Percentiles rank a stretch among this genome's conserved stretches.
Conservation (phyloP, 92 coral and sea anemone genomes). For the Bergia sp. region DNA sequence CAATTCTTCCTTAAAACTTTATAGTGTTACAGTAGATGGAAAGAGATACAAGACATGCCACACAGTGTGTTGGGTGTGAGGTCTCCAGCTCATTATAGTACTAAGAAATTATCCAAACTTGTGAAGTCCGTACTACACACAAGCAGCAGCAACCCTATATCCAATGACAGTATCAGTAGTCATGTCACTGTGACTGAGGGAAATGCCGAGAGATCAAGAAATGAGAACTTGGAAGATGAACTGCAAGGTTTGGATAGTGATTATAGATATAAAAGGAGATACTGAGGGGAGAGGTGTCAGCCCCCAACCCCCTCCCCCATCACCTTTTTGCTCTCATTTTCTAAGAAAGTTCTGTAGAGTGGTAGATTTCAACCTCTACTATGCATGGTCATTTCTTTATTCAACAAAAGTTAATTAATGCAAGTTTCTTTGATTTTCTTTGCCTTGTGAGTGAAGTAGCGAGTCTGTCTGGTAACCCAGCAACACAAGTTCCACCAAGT, state of each 20-base stretch:
- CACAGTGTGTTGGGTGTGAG: slow-evolving; percentile 20
- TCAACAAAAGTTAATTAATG: no score
- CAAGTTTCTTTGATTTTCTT: no score
- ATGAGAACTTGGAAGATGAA: background rate
- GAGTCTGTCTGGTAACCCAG: no score
- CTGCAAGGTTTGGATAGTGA: background rate
- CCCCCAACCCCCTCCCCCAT: no score
- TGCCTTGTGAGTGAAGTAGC: no score
- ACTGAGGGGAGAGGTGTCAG: no score
- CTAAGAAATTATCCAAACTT: slow-evolving; percentile 57
- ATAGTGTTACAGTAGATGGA: slow-evolving; percentile 93
- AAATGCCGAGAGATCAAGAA: background rate
- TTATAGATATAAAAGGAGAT: no score
- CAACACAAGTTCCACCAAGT: no score
- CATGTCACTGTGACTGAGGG: background rate
- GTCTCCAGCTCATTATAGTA: slow-evolving; percentile 34
- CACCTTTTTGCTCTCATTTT: no score
- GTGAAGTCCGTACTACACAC: slow-evolving; percentile 65
- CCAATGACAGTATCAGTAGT: background rate
- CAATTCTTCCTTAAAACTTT: no score
- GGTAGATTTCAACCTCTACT: no score
- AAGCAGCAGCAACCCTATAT: background rate
- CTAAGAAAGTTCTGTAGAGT: background rate
- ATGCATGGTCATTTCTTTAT: no score
- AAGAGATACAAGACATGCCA: slow-evolving; percentile 67